Conservation (phyloP, 2,888 invertebrate species). For the Argynnis bischoffii region DNA sequence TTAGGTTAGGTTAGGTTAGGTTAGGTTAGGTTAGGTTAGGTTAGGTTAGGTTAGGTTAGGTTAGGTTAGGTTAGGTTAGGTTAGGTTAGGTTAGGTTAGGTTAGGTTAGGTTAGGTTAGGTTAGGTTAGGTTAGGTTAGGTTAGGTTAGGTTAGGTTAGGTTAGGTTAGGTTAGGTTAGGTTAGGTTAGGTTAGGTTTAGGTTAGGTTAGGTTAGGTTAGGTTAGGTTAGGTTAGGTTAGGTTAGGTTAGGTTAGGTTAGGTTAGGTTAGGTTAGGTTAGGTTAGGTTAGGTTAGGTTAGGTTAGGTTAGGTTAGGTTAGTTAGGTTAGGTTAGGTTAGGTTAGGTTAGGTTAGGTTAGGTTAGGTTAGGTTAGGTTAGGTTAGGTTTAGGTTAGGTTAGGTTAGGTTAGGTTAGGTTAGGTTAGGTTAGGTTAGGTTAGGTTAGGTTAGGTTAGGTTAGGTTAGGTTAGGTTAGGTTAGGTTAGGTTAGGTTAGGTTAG, state of each 20-base stretch:
- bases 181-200: constrained; percentile 35
- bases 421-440: constrained; percentile 30
- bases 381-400: constrained; percentile 29
- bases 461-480: no score
- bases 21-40: constrained; percentile 34
- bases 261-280: constrained; percentile 12
- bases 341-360: constrained; percentile 34
- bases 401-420: constrained; percentile 29
- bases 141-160: constrained; percentile 39
- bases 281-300: constrained; percentile 24
- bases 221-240: constrained; percentile 31
- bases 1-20: no score
- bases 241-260: constrained; percentile 27
- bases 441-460: constrained; percentile 22
- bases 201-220: constrained; percentile 34
- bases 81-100: constrained; percentile 36
- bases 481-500: constrained; percentile 16
- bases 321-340: constrained; percentile 30
- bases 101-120: constrained; percentile 41
- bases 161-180: constrained; percentile 41
- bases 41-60: constrained; percentile 39
- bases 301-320: no score
- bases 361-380: constrained; percentile 30
- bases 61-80: constrained; percentile 39
- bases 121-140: constrained; percentile 42